Percentiles rank a stretch among this genome's conserved stretches.
Evolutionary conservation across 2,113 vertebrate genomes (phyloP).

Genomic region (Zosterops borbonicus): DNA sequence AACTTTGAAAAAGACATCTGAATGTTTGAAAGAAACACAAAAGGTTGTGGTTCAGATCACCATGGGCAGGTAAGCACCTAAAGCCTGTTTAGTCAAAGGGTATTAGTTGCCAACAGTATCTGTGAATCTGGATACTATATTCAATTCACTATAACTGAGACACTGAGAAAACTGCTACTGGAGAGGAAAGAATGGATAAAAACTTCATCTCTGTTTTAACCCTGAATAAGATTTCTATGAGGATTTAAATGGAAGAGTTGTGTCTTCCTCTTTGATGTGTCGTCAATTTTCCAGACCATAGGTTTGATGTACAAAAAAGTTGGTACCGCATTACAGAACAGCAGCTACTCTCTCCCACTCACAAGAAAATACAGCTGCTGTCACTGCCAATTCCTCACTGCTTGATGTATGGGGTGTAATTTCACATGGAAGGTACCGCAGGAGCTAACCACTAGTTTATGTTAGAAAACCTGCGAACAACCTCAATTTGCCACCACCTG

Average conservation of each 20-base stretch:
- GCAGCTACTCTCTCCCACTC: not conserved
- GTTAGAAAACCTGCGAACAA: not conserved
- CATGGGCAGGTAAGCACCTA: not conserved
- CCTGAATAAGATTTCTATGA: not conserved
- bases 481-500: not conserved
- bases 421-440: not conserved
- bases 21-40: not conserved
- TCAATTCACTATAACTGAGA: not conserved
- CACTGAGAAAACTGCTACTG: not conserved
- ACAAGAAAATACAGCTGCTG: not conserved
- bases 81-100: not conserved
- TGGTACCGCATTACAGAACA: not conserved
- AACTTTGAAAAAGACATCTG: not conserved
- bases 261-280: not conserved
- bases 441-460: not conserved
- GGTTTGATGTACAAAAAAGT: not conserved
- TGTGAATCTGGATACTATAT: not conserved
- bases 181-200: not conserved
- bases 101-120: fast-evolving
- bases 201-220: not conserved
- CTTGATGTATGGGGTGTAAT: not conserved
- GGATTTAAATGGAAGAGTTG: not conserved
- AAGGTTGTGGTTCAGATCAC: not conserved
- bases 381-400: not conserved
- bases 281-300: not conserved